phyloP scores from a whole-genome alignment of 2,113 vertebrate species.

The Chionis minor region DNA sequence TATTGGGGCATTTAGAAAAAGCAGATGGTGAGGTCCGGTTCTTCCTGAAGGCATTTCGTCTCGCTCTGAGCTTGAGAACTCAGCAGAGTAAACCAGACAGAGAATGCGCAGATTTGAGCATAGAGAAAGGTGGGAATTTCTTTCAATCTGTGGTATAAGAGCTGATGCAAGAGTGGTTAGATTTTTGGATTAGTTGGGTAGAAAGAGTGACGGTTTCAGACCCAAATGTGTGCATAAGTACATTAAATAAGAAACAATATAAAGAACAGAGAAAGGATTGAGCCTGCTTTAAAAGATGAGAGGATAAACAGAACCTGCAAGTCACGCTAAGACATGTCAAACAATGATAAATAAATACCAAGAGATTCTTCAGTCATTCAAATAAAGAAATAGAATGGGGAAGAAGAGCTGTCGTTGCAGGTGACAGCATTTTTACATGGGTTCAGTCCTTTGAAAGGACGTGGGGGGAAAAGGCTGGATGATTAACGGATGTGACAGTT shows the following conservation, averaged over 20 bases:
- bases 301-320: not conserved
- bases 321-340: not conserved
- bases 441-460: not conserved
- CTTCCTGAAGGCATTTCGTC: not conserved
- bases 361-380: not conserved
- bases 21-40: not conserved
- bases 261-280: not conserved
- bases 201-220: not conserved
- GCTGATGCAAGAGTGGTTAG: not conserved
- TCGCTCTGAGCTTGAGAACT: not conserved
- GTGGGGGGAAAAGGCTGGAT: not conserved
- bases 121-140: not conserved
- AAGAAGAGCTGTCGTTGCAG: not conserved
- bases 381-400: not conserved
- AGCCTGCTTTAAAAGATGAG: not conserved
- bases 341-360: not conserved
- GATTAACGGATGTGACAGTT: not conserved
- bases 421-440: not conserved
- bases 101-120: not conserved
- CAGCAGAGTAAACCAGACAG: not conserved
- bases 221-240: not conserved
- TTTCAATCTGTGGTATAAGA: rapidly evolving
- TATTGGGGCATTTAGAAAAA: not conserved
- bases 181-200: not conserved
- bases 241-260: not conserved